Base-by-base conservation (phyloP, 2,888 invertebrate species). In the Onchidella celtica region DNA sequence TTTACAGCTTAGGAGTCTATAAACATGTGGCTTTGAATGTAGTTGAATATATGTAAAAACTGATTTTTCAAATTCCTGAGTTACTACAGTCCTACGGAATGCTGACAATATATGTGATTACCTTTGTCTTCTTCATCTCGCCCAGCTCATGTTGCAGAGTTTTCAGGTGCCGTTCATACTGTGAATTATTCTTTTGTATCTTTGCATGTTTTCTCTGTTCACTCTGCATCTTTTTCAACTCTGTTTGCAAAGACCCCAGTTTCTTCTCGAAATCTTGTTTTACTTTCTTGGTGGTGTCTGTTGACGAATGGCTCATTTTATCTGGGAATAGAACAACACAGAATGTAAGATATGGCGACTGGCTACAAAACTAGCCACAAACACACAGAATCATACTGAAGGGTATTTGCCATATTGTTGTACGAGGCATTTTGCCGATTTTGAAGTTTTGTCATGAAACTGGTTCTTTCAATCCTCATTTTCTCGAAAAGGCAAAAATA, bases 261-360 rank as follows among this genome's bases (percentile, higher is more conserved):
- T 97, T 97, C 59, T 96, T 95, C 91, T 98, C 98, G 93, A 97
- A 99, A 88, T 98, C 97, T 38, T 97, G 96, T 86, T 96, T 96
- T 74, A 98, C 95, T 91, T 97, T 91, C 86, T 90, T 89, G 11
- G 87, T 87, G 72, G 90, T 88, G 24, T 92, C 93, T 4, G 82
- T 69, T 2, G 88, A 85, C 40, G 78, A 76, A 11, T 86, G 84
- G 34, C 89, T 89, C 24, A 88, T 83, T 82, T 89, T 87, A 72
- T 87, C 91, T 91, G 83, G 2, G 84, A 72, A 14, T 2, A 34
- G 2, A 27, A 57, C n/a, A n/a, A n/a, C n/a, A n/a, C n/a, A n/a
- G n/a, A n/a, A n/a, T n/a, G n/a, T n/a, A 6, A n/a, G 34, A 38
- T 34, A 11, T 70, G 14, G 6, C 38, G 4, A n/a, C n/a, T n/a